These are phyloP conservation scores for Pantherophis guttatus DNA, from an alignment of 2,113 vertebrate species.

Conservation along the genomic window DNA sequence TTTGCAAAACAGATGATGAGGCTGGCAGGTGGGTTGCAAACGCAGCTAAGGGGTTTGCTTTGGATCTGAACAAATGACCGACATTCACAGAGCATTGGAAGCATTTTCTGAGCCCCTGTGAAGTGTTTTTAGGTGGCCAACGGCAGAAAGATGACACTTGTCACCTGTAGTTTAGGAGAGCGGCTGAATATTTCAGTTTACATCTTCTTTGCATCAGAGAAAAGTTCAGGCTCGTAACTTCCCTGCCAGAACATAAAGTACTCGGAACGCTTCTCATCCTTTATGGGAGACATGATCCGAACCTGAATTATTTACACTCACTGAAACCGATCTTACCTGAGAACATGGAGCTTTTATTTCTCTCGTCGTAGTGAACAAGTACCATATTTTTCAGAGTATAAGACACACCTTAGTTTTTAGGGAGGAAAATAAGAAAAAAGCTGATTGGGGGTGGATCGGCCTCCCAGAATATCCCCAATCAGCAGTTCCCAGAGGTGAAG, in stretches of 20 bases:
- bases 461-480: too few relatives aligned
- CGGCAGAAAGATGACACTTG: background rate
- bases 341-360: background rate
- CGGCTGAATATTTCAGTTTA: conserved; percentile 2
- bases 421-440: too few relatives aligned
- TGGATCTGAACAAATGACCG: conserved; percentile 8
- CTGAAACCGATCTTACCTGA: background rate
- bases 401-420: too few relatives aligned
- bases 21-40: background rate
- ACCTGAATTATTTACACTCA: background rate
- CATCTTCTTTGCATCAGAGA: conserved; percentile 13
- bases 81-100: conserved; percentile 15
- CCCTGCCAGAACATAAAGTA: background rate
- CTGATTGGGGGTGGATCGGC: too few relatives aligned
- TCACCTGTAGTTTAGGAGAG: conserved; percentile 42
- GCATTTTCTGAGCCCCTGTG: conserved; percentile 20
- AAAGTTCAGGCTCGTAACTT: background rate
- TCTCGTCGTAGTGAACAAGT: background rate
- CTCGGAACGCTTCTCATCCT: background rate
- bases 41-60: background rate
- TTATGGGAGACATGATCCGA: conserved; percentile 10
- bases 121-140: conserved; percentile 41
- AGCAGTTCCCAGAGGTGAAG: too few relatives aligned
- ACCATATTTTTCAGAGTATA: too few relatives aligned
- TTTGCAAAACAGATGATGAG: background rate